phyloP scores from a whole-genome alignment of 2,888 invertebrate genomes.

The Yponomeuta cagnagella region DNA sequence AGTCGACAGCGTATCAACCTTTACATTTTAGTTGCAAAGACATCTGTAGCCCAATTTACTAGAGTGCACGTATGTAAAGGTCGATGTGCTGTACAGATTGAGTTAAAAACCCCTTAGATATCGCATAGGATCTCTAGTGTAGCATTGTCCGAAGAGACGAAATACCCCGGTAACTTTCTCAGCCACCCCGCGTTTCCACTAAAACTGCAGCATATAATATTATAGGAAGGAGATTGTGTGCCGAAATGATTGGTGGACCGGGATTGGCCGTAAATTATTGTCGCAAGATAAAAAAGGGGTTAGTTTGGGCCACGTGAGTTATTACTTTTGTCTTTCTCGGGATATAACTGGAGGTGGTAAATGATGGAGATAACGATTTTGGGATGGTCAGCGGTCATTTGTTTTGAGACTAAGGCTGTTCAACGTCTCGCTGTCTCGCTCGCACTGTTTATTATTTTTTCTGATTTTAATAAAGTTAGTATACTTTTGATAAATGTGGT shows the following conservation, averaged over 20 bases:
- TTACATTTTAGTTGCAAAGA: too few species aligned
- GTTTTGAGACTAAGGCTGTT: not conserved
- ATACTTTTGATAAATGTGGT: too few species aligned
- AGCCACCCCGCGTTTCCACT: not conserved
- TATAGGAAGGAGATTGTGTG: not conserved
- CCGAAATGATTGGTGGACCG: not conserved
- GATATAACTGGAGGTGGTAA: not conserved
- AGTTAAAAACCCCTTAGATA: too few species aligned
- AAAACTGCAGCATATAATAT: not conserved
- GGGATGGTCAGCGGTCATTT: not conserved
- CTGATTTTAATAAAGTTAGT: too few species aligned
- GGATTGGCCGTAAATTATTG: not conserved
- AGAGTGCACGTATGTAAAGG: too few species aligned
- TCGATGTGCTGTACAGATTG: too few species aligned
- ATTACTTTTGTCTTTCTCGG: not conserved
- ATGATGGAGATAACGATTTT: not conserved
- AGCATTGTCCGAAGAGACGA: not conserved
- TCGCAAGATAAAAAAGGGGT: conserved; percentile 3
- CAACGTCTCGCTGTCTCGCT: too few species aligned
- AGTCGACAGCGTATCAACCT: too few species aligned
- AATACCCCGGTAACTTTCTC: not conserved
- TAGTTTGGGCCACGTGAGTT: not conserved
- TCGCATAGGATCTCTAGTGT: too few species aligned
- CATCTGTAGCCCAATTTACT: too few species aligned
- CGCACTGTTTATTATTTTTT: too few species aligned